Evolutionary conservation across 2,113 vertebrate genomes (phyloP).

Genomic region (Miniopterus natalensis): DNA sequence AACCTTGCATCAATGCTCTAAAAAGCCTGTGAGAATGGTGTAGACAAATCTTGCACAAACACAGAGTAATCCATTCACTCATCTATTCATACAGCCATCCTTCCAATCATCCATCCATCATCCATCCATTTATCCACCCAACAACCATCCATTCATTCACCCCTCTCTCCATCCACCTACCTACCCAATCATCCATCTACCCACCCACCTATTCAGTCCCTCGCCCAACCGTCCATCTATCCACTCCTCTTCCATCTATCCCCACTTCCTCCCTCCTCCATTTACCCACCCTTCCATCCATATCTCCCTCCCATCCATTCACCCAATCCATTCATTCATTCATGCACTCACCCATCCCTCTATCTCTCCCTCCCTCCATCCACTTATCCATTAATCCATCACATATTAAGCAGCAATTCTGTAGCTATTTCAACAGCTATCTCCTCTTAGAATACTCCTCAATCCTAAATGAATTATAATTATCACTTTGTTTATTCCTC

Average conservation of each 20-base stretch:
- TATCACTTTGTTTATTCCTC: slow-evolving; percentile 12
- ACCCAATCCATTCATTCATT: background rate
- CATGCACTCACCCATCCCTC: background rate
- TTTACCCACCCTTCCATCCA: background rate
- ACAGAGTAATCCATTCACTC: background rate
- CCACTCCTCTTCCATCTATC: background rate
- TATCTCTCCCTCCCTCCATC: background rate
- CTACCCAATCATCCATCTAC: background rate
- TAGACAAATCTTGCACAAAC: background rate
- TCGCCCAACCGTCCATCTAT: background rate
- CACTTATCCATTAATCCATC: background rate
- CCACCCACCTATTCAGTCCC: background rate
- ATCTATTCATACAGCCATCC: background rate
- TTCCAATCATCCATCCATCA: background rate
- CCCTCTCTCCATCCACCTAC: background rate
- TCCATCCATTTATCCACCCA: background rate
- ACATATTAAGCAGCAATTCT: background rate
- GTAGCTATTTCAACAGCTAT: background rate
- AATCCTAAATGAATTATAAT: background rate
- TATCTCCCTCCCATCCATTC: background rate
- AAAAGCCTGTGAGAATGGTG: background rate
- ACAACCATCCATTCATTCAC: background rate
- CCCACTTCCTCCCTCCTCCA: background rate
- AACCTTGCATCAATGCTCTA: background rate
- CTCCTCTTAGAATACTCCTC: background rate